These are phyloP conservation scores for Drosophila tripunctata DNA, from an alignment of 2,888 invertebrate species.

Conservation along the genomic window DNA sequence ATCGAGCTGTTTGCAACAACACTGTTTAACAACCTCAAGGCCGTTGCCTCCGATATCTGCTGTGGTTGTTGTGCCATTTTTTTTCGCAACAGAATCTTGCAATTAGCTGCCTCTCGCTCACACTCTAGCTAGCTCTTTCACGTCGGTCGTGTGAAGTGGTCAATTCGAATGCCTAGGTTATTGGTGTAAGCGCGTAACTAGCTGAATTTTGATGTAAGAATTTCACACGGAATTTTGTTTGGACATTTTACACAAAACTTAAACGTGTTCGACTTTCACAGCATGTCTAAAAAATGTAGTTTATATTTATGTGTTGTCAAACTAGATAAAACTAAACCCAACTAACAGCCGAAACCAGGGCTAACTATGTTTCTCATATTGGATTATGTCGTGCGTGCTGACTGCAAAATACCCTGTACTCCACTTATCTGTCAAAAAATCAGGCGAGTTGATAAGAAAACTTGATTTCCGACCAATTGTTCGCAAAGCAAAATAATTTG, in stretches of 20 bases:
- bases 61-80: constrained; percentile 43
- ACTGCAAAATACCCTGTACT: no score
- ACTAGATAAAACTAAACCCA: background rate
- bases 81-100: background rate
- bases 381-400: background rate
- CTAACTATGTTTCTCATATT: constrained; percentile 15
- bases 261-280: constrained; percentile 61
- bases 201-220: constrained; percentile 51
- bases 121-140: background rate
- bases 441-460: no score
- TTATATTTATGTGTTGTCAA: no score
- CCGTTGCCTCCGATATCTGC: constrained; percentile 64
- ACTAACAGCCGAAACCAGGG: background rate
- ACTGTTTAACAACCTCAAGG: constrained; percentile 69
- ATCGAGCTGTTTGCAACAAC: constrained; percentile 25
- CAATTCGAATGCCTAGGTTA: constrained; percentile 2
- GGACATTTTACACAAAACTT: constrained; percentile 70
- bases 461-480: no score
- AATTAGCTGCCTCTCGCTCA: constrained; percentile 5
- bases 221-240: constrained; percentile 64
- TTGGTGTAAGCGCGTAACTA: constrained; percentile 33
- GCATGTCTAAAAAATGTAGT: constrained; percentile 26
- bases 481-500: no score
- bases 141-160: constrained; percentile 7
- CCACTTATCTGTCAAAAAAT: no score